Evolutionary conservation across 2,888 invertebrate species (phyloP).

Genomic region (Lepidonotus clava): DNA sequence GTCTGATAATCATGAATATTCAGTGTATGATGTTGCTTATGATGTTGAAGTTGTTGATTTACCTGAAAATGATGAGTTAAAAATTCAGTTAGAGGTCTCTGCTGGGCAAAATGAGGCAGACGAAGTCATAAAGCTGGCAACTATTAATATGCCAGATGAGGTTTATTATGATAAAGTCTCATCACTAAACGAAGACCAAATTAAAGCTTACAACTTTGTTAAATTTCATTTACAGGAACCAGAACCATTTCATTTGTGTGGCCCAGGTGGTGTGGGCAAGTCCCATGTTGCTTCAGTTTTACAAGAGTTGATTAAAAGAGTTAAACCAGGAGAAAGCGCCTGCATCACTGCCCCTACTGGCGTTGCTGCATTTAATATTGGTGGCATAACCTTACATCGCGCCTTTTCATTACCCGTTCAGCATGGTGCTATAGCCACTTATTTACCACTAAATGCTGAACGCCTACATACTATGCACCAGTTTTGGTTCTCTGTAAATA

Average conservation of each 20-base stretch:
- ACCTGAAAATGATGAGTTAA: neutral
- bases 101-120: neutral
- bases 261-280: neutral
- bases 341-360: slow-evolving; percentile 17
- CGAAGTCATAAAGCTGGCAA: neutral
- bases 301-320: neutral
- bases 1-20: neutral
- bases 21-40: neutral
- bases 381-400: neutral
- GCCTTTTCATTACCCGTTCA: neutral
- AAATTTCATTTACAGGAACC: neutral
- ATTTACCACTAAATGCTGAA: neutral
- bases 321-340: neutral
- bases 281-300: neutral
- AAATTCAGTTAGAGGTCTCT: neutral
- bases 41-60: too few species aligned
- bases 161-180: neutral
- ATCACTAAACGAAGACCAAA: neutral
- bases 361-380: neutral
- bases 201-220: neutral
- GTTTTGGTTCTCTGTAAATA: neutral
- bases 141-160: neutral
- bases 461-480: neutral
- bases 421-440: neutral
- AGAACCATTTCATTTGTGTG: neutral